Evolutionary conservation across 1,140 invertebrate genomes (phyloP), one percentile per base, ranked within the genome.

Genomic region (Yoshiicerus persimilis): DNA sequence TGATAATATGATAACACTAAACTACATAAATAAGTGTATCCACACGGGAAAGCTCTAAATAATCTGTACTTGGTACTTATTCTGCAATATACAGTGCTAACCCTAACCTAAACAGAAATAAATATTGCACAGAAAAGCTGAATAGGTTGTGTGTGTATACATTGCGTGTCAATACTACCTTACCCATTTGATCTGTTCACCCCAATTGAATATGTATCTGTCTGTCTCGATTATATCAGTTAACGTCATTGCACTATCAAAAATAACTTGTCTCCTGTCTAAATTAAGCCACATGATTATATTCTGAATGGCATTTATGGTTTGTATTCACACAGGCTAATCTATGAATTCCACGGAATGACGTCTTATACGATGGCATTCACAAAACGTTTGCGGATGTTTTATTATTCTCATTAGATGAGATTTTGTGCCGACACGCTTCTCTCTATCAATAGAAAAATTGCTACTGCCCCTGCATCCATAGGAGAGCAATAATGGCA

Each of bases 171-270:
- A 80, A 80, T 38, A 38, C 64, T 34, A 80, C 75, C 47, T 56
- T 56, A 80, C 32, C 75, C 30, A 36, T 80, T 38, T 70, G 9
- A 70, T 70, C 30, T 30, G 66, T 20, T 80, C 75, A 36, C 75
- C 20, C 64, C 75, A 34, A 80, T 80, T 34, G 75, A 36, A 34
- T n/a, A 80, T 25, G 30, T 36, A 77, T 13, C 30, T 77, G 30
- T 80, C 75, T 80, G 32, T 34, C 75, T 80, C 75, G 32, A 80
- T 80, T 80, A 80, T 36, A 38, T 32, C 75, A n/a, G 75, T n/a
- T 80, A 34, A 80, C 75, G 75, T 80, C 75, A 80, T 80, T 80
- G 75, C 75, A 80, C 75, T 80, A 80, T 80, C 75, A 80, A 80
- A 80, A 80, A 80, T 80, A 80, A 38, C 34, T 80, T 38, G 75